Evolutionary conservation across 2,888 invertebrate genomes (phyloP).

Genomic region (Caenorhabditis zanzibari): DNA sequence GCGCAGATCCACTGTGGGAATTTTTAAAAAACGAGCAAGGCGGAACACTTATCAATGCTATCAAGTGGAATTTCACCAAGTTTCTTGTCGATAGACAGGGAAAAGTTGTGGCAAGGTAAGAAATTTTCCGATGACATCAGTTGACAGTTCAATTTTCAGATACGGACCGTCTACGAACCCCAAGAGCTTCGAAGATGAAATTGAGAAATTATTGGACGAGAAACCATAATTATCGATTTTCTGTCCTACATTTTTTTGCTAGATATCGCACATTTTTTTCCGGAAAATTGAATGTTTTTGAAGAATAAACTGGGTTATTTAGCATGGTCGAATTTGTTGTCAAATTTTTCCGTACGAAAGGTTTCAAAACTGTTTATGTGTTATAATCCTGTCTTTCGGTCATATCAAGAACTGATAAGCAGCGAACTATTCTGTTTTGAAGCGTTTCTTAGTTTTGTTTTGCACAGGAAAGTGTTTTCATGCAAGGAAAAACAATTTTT

Average conservation of each 20-base stretch:
- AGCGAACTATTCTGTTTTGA: too few species aligned
- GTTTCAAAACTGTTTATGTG: too few species aligned
- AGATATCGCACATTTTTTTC: too few species aligned
- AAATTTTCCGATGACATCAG: background rate
- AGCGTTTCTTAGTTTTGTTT: too few species aligned
- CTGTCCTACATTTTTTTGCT: background rate
- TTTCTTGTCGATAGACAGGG: constrained; percentile 88
- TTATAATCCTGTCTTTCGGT: too few species aligned
- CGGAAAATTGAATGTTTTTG: too few species aligned
- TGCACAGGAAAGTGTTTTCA: too few species aligned
- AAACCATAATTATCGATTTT: constrained; percentile 3
- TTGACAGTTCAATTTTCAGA: constrained; percentile 29
- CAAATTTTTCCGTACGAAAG: too few species aligned
- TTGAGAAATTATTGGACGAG: constrained; percentile 70
- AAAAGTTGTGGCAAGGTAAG: constrained; percentile 75
- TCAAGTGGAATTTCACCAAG: constrained; percentile 94
- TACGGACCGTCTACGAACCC: constrained; percentile 80
- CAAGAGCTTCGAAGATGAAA: constrained; percentile 74
- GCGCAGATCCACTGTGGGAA: constrained; percentile 86
- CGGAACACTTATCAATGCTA: constrained; percentile 84
- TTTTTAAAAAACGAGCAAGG: constrained; percentile 87
- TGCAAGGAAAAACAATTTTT: too few species aligned
- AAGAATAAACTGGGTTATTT: too few species aligned
- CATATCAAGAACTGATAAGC: too few species aligned
- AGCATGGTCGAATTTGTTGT: too few species aligned